phyloP scores from a whole-genome alignment of 1,140 invertebrate genomes.

The Polypedilum vanderplanki region DNA sequence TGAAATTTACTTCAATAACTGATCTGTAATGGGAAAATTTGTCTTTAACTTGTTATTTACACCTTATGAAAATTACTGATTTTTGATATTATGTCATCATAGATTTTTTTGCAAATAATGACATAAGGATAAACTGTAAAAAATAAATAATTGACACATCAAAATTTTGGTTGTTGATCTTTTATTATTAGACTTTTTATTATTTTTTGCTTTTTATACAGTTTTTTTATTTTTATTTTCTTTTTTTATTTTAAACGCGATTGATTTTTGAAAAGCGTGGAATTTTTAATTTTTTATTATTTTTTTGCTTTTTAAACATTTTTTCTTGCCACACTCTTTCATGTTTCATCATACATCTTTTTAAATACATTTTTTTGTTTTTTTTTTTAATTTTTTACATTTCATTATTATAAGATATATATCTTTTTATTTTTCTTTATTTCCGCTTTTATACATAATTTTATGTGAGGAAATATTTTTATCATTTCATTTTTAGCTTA shows the following conservation, averaged over 20 bases:
- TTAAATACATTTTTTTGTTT: background rate
- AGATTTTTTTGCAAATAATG: too few relatives aligned
- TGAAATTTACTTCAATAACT: too few relatives aligned
- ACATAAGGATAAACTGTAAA: too few relatives aligned
- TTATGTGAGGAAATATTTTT: slow-evolving; percentile 6
- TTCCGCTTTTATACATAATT: background rate
- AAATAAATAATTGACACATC: too few relatives aligned
- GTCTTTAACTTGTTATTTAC: too few relatives aligned
- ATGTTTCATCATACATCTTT: slow-evolving; percentile 10
- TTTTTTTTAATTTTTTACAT: slow-evolving; percentile 20
- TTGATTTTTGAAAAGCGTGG: slow-evolving; percentile 6
- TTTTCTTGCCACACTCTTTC: background rate
- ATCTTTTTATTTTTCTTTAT: background rate
- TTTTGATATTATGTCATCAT: too few relatives aligned
- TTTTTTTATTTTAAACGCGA: slow-evolving; percentile 2
- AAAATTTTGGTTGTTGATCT: too few relatives aligned
- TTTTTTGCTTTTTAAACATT: background rate
- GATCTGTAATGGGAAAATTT: too few relatives aligned
- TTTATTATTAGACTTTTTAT: too few relatives aligned
- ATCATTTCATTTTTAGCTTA: background rate
- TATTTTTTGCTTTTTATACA: background rate
- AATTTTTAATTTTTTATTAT: background rate
- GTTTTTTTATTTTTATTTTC: background rate
- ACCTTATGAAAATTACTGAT: too few relatives aligned
- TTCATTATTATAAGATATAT: background rate